Conservation (phyloP, 2,113 vertebrate species). For the Osmerus eperlanus region DNA sequence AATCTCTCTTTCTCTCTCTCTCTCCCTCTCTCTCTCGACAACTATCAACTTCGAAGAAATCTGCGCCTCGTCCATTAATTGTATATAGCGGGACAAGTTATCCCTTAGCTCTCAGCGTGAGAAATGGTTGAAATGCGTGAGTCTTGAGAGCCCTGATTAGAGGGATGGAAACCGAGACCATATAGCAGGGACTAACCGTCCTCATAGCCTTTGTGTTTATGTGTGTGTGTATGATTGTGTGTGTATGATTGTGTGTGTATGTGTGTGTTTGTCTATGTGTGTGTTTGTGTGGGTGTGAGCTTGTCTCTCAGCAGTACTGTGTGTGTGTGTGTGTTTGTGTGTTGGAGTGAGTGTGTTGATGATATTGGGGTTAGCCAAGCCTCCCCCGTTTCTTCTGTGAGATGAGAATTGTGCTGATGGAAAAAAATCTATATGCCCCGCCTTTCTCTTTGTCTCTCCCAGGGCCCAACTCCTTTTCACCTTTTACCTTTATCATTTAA, state of each 20-base stretch:
- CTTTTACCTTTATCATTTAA: background rate
- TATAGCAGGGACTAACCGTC: background rate
- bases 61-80: too few relatives aligned
- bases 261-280: constrained; percentile 10
- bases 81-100: too few relatives aligned
- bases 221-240: constrained; percentile 23
- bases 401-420: background rate
- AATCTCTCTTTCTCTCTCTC: background rate
- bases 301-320: constrained; percentile 2
- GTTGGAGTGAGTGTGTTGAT: constrained; percentile 13
- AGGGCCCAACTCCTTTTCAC: background rate
- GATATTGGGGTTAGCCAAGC: background rate
- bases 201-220: constrained; percentile 1
- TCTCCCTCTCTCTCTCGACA: background rate
- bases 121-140: too few relatives aligned
- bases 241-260: constrained; percentile 37
- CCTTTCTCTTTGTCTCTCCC: constrained; percentile 8
- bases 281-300: constrained; percentile 19
- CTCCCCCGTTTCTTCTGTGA: background rate
- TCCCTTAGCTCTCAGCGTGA: too few relatives aligned
- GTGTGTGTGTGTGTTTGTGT: constrained; percentile 5
- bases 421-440: constrained; percentile 5
- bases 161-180: background rate
- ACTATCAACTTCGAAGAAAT: too few relatives aligned
- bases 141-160: too few relatives aligned